Evolutionary conservation across 1,140 invertebrate genomes (phyloP), one percentile per base, ranked within the genome.

Genomic region (Catajapyx aquilonaris): DNA sequence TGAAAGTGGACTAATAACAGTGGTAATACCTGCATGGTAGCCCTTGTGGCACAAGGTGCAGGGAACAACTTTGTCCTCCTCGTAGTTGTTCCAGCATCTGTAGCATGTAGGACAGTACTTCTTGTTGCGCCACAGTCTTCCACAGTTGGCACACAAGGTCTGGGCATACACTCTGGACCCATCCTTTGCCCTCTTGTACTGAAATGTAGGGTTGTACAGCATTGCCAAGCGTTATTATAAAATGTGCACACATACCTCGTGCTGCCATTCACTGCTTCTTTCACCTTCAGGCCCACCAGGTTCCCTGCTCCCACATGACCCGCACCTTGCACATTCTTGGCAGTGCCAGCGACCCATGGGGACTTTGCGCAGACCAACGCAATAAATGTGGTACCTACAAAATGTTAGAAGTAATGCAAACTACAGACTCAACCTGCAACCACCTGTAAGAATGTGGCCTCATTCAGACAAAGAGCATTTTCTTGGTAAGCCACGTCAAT

Each of bases 301-400:
- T 39, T 58, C 56, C 34, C 52, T 61, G 2, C 55, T 55, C 2
- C 66, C 63, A 47, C 69, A 71, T 19, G 62, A 61, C 5, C 57
- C 57, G 44, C 78, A 83, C 22, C 76, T 52, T 5, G 73, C 69
- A 53, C 81, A 86, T 41, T 76, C 69, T 41, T 69, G 67, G 59
- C 88, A 94, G 48, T 87, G 78, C 87, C 87, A 94, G 17, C 80
- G 70, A 10, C 86, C 87, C 43, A 68, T 71, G 9, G 88, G 87
- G 41, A 90, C 75, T 39, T 68, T 64, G 33, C 70, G 66, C 2
- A 94, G 56, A 3, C 85, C 85, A 31, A 93, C 78, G 59, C 90
- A 95, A 60, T 86, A 88, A 39, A 86, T 86, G 52, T 95, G 90
- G 55, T 77, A 83, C 22, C 68, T 70, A 40, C 22, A 48, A 42